These are phyloP conservation scores for Poecilia gillii DNA, from an alignment of 2,797 vertebrate genomes.

Conservation along the genomic window DNA sequence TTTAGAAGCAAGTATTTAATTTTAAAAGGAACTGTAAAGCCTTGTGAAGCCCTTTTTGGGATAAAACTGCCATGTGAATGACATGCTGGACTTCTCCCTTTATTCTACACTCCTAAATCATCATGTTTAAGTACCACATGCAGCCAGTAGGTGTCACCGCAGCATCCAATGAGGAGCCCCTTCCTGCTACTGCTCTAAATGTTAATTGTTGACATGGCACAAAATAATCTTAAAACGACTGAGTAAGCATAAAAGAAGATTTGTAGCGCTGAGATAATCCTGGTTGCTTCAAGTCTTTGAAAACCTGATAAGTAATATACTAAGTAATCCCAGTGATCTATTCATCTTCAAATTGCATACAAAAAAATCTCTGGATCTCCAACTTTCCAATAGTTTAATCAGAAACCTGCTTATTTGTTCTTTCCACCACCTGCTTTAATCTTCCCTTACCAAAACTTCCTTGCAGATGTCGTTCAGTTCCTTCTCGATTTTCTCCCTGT, in stretches of 20 bases:
- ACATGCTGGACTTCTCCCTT: neutral
- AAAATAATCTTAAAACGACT: neutral
- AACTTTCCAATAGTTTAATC: neutral
- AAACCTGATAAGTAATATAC: neutral
- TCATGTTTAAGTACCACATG: neutral
- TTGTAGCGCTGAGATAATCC: neutral
- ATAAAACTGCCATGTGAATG: neutral
- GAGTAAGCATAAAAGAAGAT: neutral
- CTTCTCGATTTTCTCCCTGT: constrained; percentile 90
- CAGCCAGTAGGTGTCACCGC: constrained; percentile 1
- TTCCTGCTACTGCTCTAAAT: neutral
- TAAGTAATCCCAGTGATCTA: neutral
- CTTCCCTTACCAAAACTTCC: constrained; percentile 91
- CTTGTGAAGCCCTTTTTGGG: neutral
- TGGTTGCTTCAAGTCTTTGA: neutral
- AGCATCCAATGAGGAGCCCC: neutral
- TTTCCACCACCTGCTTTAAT: neutral
- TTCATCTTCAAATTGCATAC: neutral
- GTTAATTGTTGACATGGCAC: neutral
- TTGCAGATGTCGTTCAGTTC: constrained; percentile 94
- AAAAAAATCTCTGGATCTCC: neutral
- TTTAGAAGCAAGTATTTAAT: neutral
- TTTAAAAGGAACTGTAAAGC: no score
- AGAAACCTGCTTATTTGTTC: neutral
- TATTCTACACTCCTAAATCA: neutral